Base-by-base conservation (phyloP, 2,888 invertebrate species). In the Trachelus iudaicus region DNA sequence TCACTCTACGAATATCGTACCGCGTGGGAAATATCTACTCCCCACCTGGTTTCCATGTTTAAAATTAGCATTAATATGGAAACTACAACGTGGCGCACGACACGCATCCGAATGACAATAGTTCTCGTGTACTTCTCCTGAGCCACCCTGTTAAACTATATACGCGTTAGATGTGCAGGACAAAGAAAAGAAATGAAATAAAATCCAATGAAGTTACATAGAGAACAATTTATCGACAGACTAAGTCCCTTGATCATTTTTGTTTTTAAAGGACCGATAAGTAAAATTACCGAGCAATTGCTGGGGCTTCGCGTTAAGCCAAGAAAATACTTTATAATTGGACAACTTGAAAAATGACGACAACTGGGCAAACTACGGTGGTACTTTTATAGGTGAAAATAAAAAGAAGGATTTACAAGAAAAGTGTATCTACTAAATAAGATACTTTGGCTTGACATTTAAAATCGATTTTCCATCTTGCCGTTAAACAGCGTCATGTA, bases 31-130 rank as follows among this genome's bases (percentile, higher is more conserved):
- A 56, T 56, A 56, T 6, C 56, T 56, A 56, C 56, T 56, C 23
- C 23, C 23, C 2, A 9, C 56, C 56, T 56, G 76, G 79, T 81
- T 85, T 86, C 86, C 78, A 88, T 88, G 88, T 88, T 87, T 88
- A 87, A 89, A 88, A 89, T 88, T 88, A 89, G 83, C 89, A 87
- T 89, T 88, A 87, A 85, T 87, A 85, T 85, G 85, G 84, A 86
- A 86, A 87, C 85, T 80, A 84, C 80, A 56, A 56, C 56, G 56
- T 15, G 40, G 23, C 9, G 0, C 56, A 56, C 23, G 56, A 6
- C 71, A 9, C 71, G 71, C 71, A 34, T 71, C 34, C 71, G 30
- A 71, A 71, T 33, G 71, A 71, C 34, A 31, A 34, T 71, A 71
- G 71, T 30, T 71, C 11, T 30, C 30, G 34, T n/a, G 30, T 13